These are phyloP conservation scores for Sarcophaga peregrina DNA, from an alignment of 1,140 invertebrate genomes.

Conservation along the genomic window DNA sequence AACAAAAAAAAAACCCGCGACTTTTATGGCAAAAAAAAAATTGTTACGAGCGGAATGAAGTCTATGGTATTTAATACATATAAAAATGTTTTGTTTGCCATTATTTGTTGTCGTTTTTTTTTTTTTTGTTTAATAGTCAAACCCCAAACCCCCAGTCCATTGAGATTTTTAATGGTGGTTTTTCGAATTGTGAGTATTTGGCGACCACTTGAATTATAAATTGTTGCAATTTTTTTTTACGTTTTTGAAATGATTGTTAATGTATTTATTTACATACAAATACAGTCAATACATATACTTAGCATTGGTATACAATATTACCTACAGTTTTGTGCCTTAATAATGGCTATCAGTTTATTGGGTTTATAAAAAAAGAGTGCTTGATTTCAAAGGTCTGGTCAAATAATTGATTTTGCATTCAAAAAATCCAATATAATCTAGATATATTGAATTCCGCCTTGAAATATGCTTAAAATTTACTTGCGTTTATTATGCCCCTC, in stretches of 20 bases:
- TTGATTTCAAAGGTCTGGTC: too few relatives aligned
- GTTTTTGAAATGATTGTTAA: too few relatives aligned
- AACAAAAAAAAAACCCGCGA: neutral
- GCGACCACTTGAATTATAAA: conserved; percentile 24
- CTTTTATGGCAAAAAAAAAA: neutral
- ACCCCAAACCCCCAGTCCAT: neutral
- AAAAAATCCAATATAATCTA: too few relatives aligned
- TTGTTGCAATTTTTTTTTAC: neutral
- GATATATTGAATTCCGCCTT: too few relatives aligned
- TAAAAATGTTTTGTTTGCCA: neutral
- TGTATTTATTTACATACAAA: too few relatives aligned
- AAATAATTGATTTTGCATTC: too few relatives aligned
- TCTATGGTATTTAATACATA: neutral
- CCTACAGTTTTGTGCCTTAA: too few relatives aligned
- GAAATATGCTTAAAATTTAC: too few relatives aligned
- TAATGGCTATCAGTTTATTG: neutral
- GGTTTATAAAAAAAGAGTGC: too few relatives aligned
- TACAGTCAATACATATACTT: too few relatives aligned
- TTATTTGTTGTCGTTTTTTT: neutral
- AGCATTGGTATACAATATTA: too few relatives aligned
- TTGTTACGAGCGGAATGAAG: neutral
- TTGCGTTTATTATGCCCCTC: too few relatives aligned
- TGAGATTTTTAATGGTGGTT: neutral
- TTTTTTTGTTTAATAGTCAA: neutral
- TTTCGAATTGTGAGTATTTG: conserved; percentile 19